phyloP scores from a whole-genome alignment of 2,797 vertebrate genomes.

The Acipenser transmontanus region DNA sequence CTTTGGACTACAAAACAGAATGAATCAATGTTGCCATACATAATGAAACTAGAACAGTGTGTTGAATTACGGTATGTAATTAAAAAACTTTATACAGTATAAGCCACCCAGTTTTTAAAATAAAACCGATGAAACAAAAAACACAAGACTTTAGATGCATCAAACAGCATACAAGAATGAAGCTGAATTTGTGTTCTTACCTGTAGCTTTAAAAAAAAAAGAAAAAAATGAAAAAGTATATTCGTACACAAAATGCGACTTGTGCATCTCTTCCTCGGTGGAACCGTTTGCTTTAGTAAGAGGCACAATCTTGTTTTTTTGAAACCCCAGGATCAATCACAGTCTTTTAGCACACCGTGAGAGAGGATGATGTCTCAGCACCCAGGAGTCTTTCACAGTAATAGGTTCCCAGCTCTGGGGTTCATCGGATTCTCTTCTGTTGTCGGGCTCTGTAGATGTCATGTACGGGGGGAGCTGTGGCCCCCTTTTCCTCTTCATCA shows the following conservation, averaged over 20 bases:
- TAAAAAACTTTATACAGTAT: constrained; percentile 71
- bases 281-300: not conserved
- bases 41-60: constrained; percentile 45
- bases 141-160: constrained; percentile 23
- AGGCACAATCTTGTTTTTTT: constrained; percentile 3
- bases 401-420: not conserved
- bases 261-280: not conserved
- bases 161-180: constrained; percentile 28
- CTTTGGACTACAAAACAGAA: constrained; percentile 57
- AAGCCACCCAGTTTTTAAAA: constrained; percentile 67
- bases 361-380: constrained; percentile 17
- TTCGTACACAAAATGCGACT: constrained; percentile 33
- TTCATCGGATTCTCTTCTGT: constrained; percentile 95
- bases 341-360: constrained; percentile 16
- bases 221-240: constrained; percentile 34
- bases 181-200: constrained; percentile 23
- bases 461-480: constrained; percentile 87
- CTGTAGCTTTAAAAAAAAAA: too few species aligned
- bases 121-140: constrained; percentile 58
- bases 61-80: constrained; percentile 52
- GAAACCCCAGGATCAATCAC: not conserved
- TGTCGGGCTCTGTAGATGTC: constrained; percentile 96
- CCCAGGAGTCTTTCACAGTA: not conserved
- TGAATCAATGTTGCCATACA: constrained; percentile 41
- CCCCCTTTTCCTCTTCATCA: constrained; percentile 93